Conservation (phyloP, 2,797 vertebrate genomes). For the Tachyglossus aculeatus region DNA sequence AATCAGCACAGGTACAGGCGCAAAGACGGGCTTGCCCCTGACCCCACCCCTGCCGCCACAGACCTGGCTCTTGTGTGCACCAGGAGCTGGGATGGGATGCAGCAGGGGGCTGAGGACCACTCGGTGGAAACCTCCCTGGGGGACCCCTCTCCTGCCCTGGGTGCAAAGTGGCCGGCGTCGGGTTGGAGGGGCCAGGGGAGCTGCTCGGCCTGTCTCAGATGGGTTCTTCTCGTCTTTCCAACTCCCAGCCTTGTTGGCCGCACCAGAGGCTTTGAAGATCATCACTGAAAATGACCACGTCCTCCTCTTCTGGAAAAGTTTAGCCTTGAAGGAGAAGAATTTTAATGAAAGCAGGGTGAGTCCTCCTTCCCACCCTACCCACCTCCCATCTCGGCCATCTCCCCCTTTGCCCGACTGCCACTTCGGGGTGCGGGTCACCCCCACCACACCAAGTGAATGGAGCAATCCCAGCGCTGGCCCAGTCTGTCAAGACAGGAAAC, state of each 20-base stretch:
- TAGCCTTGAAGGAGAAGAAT: slow-evolving; percentile 87
- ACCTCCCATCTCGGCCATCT: background rate
- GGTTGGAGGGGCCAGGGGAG: too few relatives aligned
- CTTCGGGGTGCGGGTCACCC: too few relatives aligned
- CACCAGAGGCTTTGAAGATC: slow-evolving; percentile 94
- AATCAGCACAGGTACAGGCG: slow-evolving; percentile 84
- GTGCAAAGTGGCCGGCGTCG: background rate
- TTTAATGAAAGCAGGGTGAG: slow-evolving; percentile 95
- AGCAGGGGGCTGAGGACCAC: too few relatives aligned
- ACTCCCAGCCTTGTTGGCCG: slow-evolving; percentile 83
- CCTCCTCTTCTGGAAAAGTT: slow-evolving; percentile 95
- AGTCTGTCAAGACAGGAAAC: slow-evolving; percentile 10
- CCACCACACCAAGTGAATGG: too few relatives aligned
- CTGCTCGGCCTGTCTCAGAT: too few relatives aligned
- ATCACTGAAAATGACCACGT: slow-evolving; percentile 90
- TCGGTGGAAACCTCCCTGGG: too few relatives aligned
- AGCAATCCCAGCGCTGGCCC: too few relatives aligned
- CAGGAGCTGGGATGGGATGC: too few relatives aligned
- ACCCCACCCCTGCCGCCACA: too few relatives aligned
- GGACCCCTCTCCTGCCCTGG: background rate
- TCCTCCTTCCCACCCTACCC: background rate
- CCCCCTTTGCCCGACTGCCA: too few relatives aligned
- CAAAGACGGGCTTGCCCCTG: background rate
- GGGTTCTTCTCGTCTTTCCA: background rate
- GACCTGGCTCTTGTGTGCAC: too few relatives aligned